Base-by-base conservation (phyloP, 2,888 invertebrate genomes). In the Drosophila subsilvestris region DNA sequence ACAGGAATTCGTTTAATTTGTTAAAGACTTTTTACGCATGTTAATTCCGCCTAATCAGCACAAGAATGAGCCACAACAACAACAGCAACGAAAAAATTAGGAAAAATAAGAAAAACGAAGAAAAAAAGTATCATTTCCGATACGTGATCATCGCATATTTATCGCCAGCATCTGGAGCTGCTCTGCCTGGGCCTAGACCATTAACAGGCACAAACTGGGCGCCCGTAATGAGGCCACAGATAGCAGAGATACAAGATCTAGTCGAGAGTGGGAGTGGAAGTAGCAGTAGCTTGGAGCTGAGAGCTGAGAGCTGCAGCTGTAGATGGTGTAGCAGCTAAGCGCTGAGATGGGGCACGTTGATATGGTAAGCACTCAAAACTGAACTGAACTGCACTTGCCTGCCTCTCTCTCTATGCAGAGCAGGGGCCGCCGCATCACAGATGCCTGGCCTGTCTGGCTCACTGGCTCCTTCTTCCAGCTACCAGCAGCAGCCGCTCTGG, bases 111-210 rank as follows among this genome's bases (percentile, higher is more conserved):
- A 50, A 45, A 49, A 27, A 5, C 6, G 51, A 9, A 3, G 27
- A 54, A n/a, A 22, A 50, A 53, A 49, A 37, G 63, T 37, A 54
- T 76, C 65, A 59, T 63, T 74, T 65, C 70, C 71, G 83, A 83
- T 83, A 88, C 86, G 85, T 86, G 86, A 86, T 86, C 86, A 77
- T 81, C 81, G 88, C 79, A 84, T 84, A 86, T 86, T 86, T 86
- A 86, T 86, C 88, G 86, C 76, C 74, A 80, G 53, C 76, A 88
- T 88, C 88, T 76, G 69, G 7, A 20, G 17, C 42, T 43, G 18
- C 42, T 43, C 44, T 48, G 63, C 62, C 42, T 9, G 27, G 27
- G 60, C 50, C 70, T 69, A 59, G 59, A 60, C 70, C 60, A 73
- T 73, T 65, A 74, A 73, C 65, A 60, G 72, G 56, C 54, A n/a